Conservation (phyloP, 1,140 invertebrate species). For the Gonatopus flavifemur region DNA sequence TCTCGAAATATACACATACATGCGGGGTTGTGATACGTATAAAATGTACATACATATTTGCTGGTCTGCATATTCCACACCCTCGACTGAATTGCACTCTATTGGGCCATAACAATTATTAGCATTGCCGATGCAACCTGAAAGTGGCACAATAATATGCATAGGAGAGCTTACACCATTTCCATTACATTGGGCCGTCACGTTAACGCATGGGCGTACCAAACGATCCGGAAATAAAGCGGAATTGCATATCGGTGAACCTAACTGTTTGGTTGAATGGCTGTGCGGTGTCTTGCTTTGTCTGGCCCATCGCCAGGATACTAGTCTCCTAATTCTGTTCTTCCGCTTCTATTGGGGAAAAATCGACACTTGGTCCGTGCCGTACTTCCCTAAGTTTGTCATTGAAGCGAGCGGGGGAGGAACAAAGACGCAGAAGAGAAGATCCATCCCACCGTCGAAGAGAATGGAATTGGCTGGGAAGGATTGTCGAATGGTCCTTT, state of each 20-base stretch:
- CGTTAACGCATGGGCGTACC: constrained; percentile 32
- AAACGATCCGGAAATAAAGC: constrained; percentile 49
- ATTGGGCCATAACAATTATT: constrained; percentile 48
- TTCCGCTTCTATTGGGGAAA: too few relatives aligned
- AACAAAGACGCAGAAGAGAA: too few relatives aligned
- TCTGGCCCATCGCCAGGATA: constrained; percentile 26
- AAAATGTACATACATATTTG: not conserved
- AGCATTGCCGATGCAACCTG: constrained; percentile 30
- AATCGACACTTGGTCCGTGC: constrained; percentile 27
- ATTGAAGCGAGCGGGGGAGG: too few relatives aligned
- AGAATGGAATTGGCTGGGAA: too few relatives aligned
- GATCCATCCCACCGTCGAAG: too few relatives aligned
- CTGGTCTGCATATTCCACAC: not conserved
- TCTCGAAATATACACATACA: too few relatives aligned
- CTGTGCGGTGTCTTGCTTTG: too few relatives aligned
- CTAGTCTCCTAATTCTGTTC: constrained; percentile 33
- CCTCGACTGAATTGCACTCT: constrained; percentile 33
- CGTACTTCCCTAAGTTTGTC: too few relatives aligned
- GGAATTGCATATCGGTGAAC: constrained; percentile 41
- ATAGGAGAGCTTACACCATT: constrained; percentile 38
- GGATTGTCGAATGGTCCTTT: too few relatives aligned
- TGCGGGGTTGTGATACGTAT: constrained; percentile 3
- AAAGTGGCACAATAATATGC: constrained; percentile 49
- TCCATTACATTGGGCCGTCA: constrained; percentile 47
- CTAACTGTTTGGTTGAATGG: too few relatives aligned